phyloP scores from a whole-genome alignment of 2,113 vertebrate genomes.

The Myodes glareolus region DNA sequence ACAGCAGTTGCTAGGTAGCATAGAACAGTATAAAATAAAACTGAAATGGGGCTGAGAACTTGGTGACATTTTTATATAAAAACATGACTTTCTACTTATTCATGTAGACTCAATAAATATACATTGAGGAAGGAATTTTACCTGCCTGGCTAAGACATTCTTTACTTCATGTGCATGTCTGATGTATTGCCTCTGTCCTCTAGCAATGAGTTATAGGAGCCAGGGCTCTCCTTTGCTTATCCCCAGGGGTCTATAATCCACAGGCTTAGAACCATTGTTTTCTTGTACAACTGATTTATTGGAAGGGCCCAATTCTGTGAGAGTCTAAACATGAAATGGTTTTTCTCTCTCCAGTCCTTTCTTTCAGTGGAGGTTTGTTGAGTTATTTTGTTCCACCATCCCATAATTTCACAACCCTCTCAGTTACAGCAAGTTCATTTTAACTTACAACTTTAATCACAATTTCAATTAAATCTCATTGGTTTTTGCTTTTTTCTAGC shows the following conservation, averaged over 20 bases:
- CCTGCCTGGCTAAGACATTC: neutral
- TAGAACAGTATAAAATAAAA: neutral
- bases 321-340: conserved; percentile 45
- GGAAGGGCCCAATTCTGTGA: conserved; percentile 28
- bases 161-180: conserved; percentile 21
- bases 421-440: neutral
- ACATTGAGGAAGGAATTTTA: conserved; percentile 1
- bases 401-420: conserved; percentile 3
- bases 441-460: conserved; percentile 9
- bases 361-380: conserved; percentile 26
- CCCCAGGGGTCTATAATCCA: conserved; percentile 37
- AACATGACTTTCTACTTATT: conserved; percentile 28
- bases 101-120: conserved; percentile 12
- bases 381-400: neutral
- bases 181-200: conserved; percentile 19
- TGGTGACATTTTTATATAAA: neutral
- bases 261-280: conserved; percentile 50
- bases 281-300: conserved; percentile 64
- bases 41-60: neutral
- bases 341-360: conserved; percentile 30
- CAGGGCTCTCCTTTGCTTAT: neutral
- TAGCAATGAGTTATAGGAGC: conserved; percentile 55
- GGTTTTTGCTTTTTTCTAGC: neutral
- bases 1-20: neutral
- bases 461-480: neutral